These are phyloP conservation scores for Chelonus insularis DNA, from an alignment of 1,140 invertebrate genomes.

Conservation along the genomic window DNA sequence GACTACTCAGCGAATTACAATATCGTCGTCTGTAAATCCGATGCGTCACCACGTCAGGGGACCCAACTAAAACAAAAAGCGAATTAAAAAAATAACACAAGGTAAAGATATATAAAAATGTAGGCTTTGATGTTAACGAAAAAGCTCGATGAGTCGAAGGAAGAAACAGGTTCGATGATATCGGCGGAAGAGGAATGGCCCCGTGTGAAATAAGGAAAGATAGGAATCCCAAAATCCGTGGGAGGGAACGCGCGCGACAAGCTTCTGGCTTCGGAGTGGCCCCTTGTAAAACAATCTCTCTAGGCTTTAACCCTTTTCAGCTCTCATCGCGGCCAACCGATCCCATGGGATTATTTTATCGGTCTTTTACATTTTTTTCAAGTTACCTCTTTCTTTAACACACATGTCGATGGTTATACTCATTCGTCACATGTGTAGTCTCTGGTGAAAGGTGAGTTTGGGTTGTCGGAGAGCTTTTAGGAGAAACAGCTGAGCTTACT, in stretches of 20 bases:
- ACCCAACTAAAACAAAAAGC: background rate
- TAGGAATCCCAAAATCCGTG: constrained; percentile 26
- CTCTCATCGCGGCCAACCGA: constrained; percentile 37
- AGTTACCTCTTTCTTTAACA: background rate
- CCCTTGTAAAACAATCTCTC: constrained; percentile 47
- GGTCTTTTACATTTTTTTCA: constrained; percentile 6
- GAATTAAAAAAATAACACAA: constrained; percentile 9
- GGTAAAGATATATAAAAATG: background rate
- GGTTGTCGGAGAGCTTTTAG: too few relatives aligned
- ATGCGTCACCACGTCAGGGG: constrained; percentile 13
- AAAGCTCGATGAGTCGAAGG: constrained; percentile 9
- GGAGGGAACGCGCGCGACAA: constrained; percentile 38
- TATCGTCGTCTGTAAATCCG: constrained; percentile 8
- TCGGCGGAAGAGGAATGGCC: constrained; percentile 9
- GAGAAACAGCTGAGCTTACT: too few relatives aligned
- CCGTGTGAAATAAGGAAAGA: constrained; percentile 23
- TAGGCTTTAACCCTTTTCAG: constrained; percentile 36
- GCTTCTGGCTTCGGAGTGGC: constrained; percentile 46
- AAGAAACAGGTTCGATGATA: constrained; percentile 25
- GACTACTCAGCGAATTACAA: constrained; percentile 18
- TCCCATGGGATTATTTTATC: constrained; percentile 39
- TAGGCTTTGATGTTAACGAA: constrained; percentile 24
- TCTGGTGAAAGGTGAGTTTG: too few relatives aligned
- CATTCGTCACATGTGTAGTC: too few relatives aligned
- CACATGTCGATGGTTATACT: too few relatives aligned